Percentiles rank a stretch among this genome's conserved stretches.
Evolutionary conservation across 2,113 vertebrate species (phyloP).

Genomic region (Gambusia holbrooki): DNA sequence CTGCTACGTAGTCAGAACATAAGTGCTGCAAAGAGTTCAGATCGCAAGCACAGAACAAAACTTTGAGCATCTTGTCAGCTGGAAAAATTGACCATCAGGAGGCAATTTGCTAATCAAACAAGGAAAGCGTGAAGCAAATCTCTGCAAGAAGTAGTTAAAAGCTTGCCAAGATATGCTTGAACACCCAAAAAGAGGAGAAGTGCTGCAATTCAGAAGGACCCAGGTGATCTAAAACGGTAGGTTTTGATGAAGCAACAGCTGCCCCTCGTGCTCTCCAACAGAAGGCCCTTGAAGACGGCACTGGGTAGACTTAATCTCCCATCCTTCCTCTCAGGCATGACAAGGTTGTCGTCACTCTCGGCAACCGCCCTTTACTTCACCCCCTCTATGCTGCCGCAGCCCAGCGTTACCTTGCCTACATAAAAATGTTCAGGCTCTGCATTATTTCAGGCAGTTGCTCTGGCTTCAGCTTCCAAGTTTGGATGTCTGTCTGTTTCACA

Average conservation of each 20-base stretch:
- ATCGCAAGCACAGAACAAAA: constrained; percentile 2
- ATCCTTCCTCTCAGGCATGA: constrained; percentile 33
- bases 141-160: not conserved
- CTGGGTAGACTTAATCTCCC: constrained; percentile 46
- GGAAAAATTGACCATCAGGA: constrained; percentile 6
- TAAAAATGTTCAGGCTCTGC: constrained; percentile 9
- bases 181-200: not conserved
- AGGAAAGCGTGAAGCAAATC: not conserved
- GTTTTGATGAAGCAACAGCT: constrained; percentile 53
- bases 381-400: constrained; percentile 9
- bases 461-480: constrained; percentile 34
- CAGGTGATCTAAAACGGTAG: constrained; percentile 13
- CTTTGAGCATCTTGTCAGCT: constrained; percentile 1
- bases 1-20: not conserved
- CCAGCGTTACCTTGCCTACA: constrained; percentile 19
- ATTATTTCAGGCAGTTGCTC: constrained; percentile 49
- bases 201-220: constrained; percentile 5
- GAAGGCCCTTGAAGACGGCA: constrained; percentile 44
- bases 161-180: constrained; percentile 17
- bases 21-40: constrained; percentile 2
- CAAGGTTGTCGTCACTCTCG: constrained; percentile 45
- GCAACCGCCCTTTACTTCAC: constrained; percentile 47
- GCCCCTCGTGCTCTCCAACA: constrained; percentile 31
- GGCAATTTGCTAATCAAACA: constrained; percentile 9
- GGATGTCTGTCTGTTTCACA: constrained; percentile 20